Evolutionary conservation across 2,113 vertebrate genomes (phyloP).

Genomic region (Peucedramus taeniatus): DNA sequence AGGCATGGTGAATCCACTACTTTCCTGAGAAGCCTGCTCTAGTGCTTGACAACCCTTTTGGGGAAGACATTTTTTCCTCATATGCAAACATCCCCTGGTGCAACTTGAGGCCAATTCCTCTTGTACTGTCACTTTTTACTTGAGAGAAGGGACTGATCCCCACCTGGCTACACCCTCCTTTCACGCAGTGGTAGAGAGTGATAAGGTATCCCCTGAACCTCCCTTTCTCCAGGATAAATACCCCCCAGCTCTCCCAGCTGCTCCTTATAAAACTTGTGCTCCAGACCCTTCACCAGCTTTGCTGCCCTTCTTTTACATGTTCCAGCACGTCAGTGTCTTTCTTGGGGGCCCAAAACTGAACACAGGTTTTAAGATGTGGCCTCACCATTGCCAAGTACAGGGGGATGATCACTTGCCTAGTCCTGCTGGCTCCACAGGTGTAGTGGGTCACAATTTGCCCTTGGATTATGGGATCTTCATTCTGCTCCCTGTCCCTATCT

Average conservation of each 20-base stretch:
- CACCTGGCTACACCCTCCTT: not conserved
- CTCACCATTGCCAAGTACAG: rapidly evolving
- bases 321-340: not conserved
- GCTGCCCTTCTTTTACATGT: not conserved
- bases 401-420: not conserved
- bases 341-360: not conserved
- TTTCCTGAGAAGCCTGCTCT: not conserved
- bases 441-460: not conserved
- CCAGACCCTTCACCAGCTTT: not conserved
- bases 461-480: not conserved
- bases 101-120: not conserved
- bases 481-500: not conserved
- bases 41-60: not conserved
- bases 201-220: not conserved
- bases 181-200: not conserved
- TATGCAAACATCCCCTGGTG: not conserved
- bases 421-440: not conserved
- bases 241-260: not conserved
- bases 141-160: not conserved
- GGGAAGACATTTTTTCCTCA: not conserved
- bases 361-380: not conserved
- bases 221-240: not conserved
- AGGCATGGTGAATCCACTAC: not conserved
- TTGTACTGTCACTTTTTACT: not conserved
- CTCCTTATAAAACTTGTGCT: not conserved